Conservation (phyloP, 2,888 invertebrate species). For the Pollenia labialis region DNA sequence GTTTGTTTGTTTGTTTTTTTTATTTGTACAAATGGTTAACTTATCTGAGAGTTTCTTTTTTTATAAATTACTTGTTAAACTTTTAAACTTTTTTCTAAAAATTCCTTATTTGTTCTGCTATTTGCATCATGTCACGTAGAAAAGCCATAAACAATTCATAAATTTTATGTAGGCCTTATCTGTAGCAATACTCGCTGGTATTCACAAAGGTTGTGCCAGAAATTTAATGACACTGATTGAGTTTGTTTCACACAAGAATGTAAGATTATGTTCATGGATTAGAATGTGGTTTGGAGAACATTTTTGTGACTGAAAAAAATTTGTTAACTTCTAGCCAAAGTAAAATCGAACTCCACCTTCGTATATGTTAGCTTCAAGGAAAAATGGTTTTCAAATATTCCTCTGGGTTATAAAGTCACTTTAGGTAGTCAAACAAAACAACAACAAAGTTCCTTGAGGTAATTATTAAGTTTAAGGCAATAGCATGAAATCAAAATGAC, state of each 20-base stretch:
- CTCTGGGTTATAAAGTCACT: no score
- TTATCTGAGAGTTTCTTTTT: neutral
- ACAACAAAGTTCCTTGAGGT: no score
- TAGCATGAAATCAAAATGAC: no score
- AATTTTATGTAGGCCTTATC: conserved; percentile 27
- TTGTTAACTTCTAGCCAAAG: no score
- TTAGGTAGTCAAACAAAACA: no score
- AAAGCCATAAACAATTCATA: conserved; percentile 47
- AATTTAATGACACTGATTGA: neutral
- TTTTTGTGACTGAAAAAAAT: no score
- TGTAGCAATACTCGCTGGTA: neutral
- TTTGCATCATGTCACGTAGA: conserved; percentile 47
- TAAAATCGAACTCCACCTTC: no score
- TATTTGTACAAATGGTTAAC: conserved; percentile 1
- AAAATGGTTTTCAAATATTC: no score
- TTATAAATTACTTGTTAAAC: neutral
- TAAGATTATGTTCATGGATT: no score
- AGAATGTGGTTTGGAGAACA: no score
- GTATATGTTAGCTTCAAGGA: no score
- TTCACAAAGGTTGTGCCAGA: neutral
- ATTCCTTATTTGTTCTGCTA: conserved; percentile 22
- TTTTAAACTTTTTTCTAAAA: neutral
- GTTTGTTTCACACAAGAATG: neutral
- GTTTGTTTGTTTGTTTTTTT: neutral
- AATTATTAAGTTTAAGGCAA: no score